These are phyloP conservation scores for Megalopta genalis DNA, from an alignment of 1,140 invertebrate genomes.

Conservation along the genomic window DNA sequence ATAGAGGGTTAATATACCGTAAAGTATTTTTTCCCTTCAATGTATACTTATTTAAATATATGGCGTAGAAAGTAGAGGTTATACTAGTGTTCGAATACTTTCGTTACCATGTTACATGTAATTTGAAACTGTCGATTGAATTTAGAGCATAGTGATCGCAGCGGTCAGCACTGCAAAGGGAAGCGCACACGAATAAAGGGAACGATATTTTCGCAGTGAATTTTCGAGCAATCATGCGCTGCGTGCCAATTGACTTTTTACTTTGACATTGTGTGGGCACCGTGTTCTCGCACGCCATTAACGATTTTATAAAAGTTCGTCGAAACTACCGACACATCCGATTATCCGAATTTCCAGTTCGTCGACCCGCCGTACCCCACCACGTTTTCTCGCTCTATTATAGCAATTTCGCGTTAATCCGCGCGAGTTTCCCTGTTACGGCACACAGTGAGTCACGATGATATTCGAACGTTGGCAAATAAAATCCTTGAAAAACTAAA, in stretches of 20 bases:
- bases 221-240: neutral
- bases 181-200: neutral
- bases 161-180: neutral
- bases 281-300: neutral
- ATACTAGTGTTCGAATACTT: no score
- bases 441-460: neutral
- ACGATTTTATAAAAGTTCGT: constrained; percentile 46
- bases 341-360: constrained; percentile 51
- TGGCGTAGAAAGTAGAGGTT: no score
- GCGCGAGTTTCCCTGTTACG: constrained; percentile 21
- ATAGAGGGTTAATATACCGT: no score
- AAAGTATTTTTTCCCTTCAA: no score
- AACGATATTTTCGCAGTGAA: neutral
- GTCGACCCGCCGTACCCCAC: constrained; percentile 21
- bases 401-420: constrained; percentile 23
- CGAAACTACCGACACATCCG: constrained; percentile 39
- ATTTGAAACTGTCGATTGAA: no score
- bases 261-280: neutral
- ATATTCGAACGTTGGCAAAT: neutral
- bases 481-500: no score
- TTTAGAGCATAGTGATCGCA: neutral
- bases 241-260: constrained; percentile 27
- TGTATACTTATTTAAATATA: no score
- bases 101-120: no score
- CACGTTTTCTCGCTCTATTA: constrained; percentile 13